Conservation (phyloP, 2,888 invertebrate genomes). For the Cheiracanthium punctorium region DNA sequence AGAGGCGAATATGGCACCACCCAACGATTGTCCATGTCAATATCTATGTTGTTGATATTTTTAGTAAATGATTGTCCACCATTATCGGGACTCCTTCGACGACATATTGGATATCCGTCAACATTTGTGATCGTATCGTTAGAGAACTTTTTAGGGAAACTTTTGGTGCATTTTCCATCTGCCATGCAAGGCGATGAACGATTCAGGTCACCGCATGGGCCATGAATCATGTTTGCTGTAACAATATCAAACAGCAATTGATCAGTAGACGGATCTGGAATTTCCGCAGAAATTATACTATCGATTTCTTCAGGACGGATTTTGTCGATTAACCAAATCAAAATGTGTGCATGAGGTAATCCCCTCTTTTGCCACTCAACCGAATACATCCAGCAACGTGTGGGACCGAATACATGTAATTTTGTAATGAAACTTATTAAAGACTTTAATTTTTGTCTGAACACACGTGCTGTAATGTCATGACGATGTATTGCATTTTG, state of each 20-base stretch:
- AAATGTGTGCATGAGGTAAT: conserved; percentile 73
- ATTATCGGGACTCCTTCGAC: conserved; percentile 34
- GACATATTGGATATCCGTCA: conserved; percentile 43
- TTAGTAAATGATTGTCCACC: conserved; percentile 26
- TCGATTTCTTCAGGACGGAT: neutral
- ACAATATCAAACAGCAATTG: neutral
- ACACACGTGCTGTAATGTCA: conserved; percentile 73
- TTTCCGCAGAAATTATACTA: neutral
- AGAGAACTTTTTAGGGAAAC: conserved; percentile 19
- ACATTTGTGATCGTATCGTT: conserved; percentile 30
- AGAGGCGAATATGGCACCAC: conserved; percentile 18
- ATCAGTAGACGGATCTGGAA: neutral
- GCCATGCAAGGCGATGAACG: conserved; percentile 26
- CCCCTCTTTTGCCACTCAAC: conserved; percentile 75
- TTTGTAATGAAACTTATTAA: conserved; percentile 72
- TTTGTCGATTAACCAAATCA: neutral
- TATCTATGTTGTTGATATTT: conserved; percentile 19
- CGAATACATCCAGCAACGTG: conserved; percentile 71
- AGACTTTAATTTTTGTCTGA: conserved; percentile 72
- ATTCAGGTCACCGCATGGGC: conserved; percentile 27
- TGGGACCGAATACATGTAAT: conserved; percentile 72
- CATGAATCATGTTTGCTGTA: conserved; percentile 8
- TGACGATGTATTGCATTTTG: conserved; percentile 72
- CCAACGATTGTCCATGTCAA: conserved; percentile 12
- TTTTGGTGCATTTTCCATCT: conserved; percentile 41